Conservation (phyloP, 2,797 vertebrate species). For the Sebastes baramenuke region DNA sequence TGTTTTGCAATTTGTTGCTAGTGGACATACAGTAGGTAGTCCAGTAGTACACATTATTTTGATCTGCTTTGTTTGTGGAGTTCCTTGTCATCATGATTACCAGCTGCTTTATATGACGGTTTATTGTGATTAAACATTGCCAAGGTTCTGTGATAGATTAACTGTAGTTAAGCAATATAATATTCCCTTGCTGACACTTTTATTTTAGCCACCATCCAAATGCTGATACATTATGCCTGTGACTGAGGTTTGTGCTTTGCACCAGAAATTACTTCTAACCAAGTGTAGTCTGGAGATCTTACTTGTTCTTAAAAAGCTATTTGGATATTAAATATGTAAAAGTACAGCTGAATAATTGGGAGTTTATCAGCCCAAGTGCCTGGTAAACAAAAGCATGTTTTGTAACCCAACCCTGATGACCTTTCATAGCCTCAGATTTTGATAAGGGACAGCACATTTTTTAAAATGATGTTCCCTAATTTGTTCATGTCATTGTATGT, state of each 20-base stretch:
- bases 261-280: neutral
- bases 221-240: neutral
- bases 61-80: neutral
- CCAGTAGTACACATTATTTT: neutral
- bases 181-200: neutral
- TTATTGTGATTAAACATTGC: neutral
- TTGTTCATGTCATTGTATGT: neutral
- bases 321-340: neutral
- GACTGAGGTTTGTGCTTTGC: neutral
- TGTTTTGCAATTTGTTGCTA: neutral
- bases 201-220: neutral
- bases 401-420: too few species aligned
- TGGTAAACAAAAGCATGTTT: neutral
- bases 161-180: neutral
- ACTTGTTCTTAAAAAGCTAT: neutral
- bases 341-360: neutral
- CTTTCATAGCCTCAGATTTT: too few species aligned
- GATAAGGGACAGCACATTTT: too few species aligned
- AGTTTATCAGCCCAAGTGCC: neutral
- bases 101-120: neutral
- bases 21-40: neutral
- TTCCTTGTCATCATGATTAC: neutral
- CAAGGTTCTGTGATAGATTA: neutral
- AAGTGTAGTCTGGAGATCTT: neutral
- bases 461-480: neutral